A percentile compares a stretch with the other conserved stretches of the same genome.
Conservation (phyloP, 2,797 vertebrate genomes). For the Clarias laeviceps region DNA sequence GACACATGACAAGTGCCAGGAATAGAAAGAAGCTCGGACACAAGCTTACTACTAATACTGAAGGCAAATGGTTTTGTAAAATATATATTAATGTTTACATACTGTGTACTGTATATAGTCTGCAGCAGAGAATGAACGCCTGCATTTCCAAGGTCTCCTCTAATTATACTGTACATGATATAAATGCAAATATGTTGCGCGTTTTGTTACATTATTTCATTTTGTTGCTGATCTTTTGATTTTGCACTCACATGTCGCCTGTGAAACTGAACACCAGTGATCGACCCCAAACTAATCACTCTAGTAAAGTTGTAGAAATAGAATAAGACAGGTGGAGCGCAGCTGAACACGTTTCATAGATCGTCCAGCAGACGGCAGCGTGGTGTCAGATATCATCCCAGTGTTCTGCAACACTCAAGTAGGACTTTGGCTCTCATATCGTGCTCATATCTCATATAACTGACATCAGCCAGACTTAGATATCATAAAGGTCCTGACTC, state of each 20-base stretch:
- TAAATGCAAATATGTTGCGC: background rate
- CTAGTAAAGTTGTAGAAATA: conserved; percentile 3
- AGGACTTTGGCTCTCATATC: conserved; percentile 12
- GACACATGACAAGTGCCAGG: conserved; percentile 74
- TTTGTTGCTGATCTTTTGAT: background rate
- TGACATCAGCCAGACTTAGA: conserved; percentile 7
- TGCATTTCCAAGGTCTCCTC: background rate
- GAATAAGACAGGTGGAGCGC: background rate
- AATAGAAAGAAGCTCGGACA: conserved; percentile 64
- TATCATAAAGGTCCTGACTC: conserved; percentile 5
- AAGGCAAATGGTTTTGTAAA: background rate
- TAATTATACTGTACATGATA: background rate
- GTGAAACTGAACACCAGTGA: background rate
- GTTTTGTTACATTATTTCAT: background rate
- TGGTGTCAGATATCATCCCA: conserved; percentile 13
- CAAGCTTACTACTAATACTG: background rate
- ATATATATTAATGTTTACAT: too few species aligned
- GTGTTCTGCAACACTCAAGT: background rate
- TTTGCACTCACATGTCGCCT: background rate
- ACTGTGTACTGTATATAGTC: too few species aligned
- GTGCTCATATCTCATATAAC: background rate
- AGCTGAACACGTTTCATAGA: conserved; percentile 17
- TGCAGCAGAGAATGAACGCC: background rate
- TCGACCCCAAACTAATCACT: background rate
- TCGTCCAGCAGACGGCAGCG: conserved; percentile 43